A percentile compares a stretch with the other conserved stretches of the same genome.
Conservation (phyloP, 2,113 vertebrate species). For the Dromiciops gliroides region DNA sequence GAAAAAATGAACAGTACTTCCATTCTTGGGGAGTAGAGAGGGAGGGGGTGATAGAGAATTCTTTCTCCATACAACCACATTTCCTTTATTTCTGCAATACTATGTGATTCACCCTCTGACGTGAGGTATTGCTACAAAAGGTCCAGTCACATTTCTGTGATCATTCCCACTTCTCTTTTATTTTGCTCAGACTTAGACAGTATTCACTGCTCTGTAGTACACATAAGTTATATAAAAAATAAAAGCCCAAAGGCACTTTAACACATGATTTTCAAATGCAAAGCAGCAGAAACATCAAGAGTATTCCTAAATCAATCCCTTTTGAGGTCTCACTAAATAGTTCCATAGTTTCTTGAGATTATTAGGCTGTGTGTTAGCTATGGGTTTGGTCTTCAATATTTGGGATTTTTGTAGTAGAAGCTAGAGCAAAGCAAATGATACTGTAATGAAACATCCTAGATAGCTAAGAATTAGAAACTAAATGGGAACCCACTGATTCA, state of each 20-base stretch:
- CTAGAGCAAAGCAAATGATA: not conserved
- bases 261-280: conserved; percentile 42
- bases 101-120: conserved; percentile 26
- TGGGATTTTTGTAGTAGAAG: not conserved
- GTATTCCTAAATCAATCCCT: not conserved
- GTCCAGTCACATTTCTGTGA: not conserved
- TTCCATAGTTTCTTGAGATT: not conserved
- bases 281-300: not conserved
- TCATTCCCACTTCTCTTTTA: conserved; percentile 45
- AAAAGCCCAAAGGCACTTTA: conserved; percentile 55
- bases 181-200: conserved; percentile 7
- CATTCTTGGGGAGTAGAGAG: not conserved
- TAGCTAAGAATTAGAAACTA: not conserved
- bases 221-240: conserved; percentile 30
- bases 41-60: not conserved
- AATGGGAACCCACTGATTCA: too few species aligned
- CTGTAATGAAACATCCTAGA: not conserved
- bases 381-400: not conserved
- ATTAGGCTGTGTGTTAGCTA: not conserved
- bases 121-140: not conserved
- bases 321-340: not conserved
- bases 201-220: not conserved
- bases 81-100: conserved; percentile 12
- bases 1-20: not conserved
- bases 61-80: not conserved